Conservation (phyloP, 2,113 vertebrate species). For the Halcyon malimbica region DNA sequence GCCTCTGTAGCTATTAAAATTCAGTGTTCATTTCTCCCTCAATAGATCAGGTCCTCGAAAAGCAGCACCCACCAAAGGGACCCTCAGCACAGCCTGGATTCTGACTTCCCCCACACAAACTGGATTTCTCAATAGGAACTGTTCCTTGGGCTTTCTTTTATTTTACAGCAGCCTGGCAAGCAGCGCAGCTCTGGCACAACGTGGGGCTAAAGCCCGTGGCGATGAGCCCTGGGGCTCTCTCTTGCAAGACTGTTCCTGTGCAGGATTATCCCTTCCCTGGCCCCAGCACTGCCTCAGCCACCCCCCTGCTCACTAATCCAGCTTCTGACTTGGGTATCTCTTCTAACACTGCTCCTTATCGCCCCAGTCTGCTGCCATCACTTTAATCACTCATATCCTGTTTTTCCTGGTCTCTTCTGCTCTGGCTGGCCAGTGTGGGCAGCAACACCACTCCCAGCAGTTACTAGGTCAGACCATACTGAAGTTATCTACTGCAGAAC, state of each 20-base stretch:
- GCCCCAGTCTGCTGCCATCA: fast-evolving
- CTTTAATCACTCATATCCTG: not conserved
- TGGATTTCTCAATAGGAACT: not conserved
- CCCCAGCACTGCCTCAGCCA: not conserved
- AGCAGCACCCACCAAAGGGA: not conserved
- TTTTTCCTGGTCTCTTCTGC: not conserved
- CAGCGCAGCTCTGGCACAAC: not conserved
- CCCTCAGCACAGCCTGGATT: not conserved
- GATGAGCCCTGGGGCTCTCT: not conserved
- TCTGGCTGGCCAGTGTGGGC: not conserved
- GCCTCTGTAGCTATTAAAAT: not conserved
- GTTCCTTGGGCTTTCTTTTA: not conserved
- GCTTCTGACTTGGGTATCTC: not conserved
- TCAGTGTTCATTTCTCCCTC: not conserved
- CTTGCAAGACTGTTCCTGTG: fast-evolving
- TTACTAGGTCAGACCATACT: fast-evolving
- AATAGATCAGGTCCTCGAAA: not conserved
- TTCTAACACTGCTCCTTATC: not conserved
- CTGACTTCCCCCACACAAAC: not conserved
- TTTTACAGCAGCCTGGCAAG: not conserved
- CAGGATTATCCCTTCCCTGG: not conserved
- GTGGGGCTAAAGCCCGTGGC: not conserved
- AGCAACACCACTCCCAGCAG: not conserved
- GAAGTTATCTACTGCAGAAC: not conserved
- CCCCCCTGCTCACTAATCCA: fast-evolving